phyloP scores from a whole-genome alignment of 2,888 invertebrate species.

The Hedya salicella region DNA sequence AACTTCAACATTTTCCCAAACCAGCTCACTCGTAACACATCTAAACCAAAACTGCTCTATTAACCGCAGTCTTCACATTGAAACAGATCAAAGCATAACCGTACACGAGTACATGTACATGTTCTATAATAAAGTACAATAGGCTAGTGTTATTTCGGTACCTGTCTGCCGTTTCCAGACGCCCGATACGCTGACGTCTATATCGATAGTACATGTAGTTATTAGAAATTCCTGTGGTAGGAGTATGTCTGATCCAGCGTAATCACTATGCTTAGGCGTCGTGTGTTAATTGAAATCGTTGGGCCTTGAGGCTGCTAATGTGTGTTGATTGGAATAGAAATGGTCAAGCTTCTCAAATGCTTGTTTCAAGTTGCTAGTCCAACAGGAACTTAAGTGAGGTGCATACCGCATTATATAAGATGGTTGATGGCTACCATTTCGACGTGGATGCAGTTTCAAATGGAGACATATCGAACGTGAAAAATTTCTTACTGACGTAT shows the following conservation, averaged over 20 bases:
- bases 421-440: too few species aligned
- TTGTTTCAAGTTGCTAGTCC: too few species aligned
- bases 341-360: too few species aligned
- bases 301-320: background rate
- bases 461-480: too few species aligned
- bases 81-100: slow-evolving; percentile 42
- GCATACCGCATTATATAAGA: too few species aligned
- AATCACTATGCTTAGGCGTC: slow-evolving; percentile 15
- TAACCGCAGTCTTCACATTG: slow-evolving; percentile 31
- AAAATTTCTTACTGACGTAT: too few species aligned
- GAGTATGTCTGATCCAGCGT: slow-evolving; percentile 1
- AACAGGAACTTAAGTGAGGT: too few species aligned
- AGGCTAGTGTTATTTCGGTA: slow-evolving; percentile 77
- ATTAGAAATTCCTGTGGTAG: slow-evolving; percentile 32
- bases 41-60: slow-evolving; percentile 17
- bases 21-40: slow-evolving; percentile 15
- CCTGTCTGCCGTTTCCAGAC: slow-evolving; percentile 67
- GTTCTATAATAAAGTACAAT: slow-evolving; percentile 67
- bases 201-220: slow-evolving; percentile 23
- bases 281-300: slow-evolving; percentile 20
- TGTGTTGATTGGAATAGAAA: background rate
- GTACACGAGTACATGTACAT: slow-evolving; percentile 54
- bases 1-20: background rate
- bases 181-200: slow-evolving; percentile 35
- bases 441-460: too few species aligned